These are phyloP conservation scores for Saccopteryx leptura DNA, from an alignment of 2,113 vertebrate species.

Conservation along the genomic window DNA sequence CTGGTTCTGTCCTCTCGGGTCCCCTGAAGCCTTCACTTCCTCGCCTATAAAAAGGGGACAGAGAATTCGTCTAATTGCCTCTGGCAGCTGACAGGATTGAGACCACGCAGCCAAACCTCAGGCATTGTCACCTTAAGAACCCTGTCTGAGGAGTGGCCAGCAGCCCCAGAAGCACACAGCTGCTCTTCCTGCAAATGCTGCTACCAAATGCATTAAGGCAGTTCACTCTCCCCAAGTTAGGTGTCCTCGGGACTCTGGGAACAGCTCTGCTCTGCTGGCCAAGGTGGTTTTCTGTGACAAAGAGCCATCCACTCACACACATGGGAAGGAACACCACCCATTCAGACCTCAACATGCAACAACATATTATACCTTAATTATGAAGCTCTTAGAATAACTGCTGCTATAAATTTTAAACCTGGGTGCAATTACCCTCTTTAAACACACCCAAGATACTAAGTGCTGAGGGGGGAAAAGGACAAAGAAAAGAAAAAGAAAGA, in stretches of 20 bases:
- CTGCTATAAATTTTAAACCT: constrained; percentile 84
- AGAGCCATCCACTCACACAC: constrained; percentile 46
- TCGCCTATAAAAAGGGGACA: background rate
- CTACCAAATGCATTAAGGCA: background rate
- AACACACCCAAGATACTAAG: constrained; percentile 82
- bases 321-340: constrained; percentile 52
- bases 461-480: background rate
- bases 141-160: constrained; percentile 38
- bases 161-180: constrained; percentile 64
- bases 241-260: background rate
- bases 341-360: constrained; percentile 78
- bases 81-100: constrained; percentile 42
- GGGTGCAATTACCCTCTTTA: constrained; percentile 82
- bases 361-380: constrained; percentile 81
- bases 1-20: background rate
- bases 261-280: constrained; percentile 7
- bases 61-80: background rate
- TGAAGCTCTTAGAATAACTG: constrained; percentile 79
- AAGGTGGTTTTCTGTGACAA: constrained; percentile 61
- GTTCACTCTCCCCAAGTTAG: constrained; percentile 59
- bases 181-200: background rate
- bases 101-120: constrained; percentile 60
- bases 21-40: constrained; percentile 39
- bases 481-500: background rate
- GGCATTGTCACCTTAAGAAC: constrained; percentile 48